Conservation (phyloP, 2,888 invertebrate genomes). For the Salticus scenicus region DNA sequence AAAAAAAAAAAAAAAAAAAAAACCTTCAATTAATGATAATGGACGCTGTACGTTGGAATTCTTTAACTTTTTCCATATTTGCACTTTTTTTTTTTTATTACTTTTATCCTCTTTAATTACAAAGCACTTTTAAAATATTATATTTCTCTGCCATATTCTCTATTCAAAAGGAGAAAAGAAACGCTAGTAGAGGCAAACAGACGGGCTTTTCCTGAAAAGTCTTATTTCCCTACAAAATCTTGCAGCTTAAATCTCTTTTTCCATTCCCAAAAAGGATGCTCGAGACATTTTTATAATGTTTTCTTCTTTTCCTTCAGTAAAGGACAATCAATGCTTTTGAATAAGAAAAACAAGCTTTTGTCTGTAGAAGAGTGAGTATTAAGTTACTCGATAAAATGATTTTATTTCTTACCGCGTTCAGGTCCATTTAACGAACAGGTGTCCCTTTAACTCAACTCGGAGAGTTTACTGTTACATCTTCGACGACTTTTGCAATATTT, state of each 20-base stretch:
- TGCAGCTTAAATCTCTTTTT: conserved; percentile 10
- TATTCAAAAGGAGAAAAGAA: neutral
- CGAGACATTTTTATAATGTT: conserved; percentile 4
- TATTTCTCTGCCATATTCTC: conserved; percentile 6
- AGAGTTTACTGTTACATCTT: conserved; percentile 50
- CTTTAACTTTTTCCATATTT: conserved; percentile 5
- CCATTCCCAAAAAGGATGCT: neutral
- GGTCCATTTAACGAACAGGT: conserved; percentile 52
- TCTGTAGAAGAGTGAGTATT: conserved; percentile 20
- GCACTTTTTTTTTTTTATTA: neutral
- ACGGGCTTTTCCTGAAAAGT: neutral
- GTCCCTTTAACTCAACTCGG: conserved; percentile 39
- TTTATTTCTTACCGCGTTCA: neutral
- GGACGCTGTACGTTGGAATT: neutral
- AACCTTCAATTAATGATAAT: conserved; percentile 24
- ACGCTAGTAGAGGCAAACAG: neutral
- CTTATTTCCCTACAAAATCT: conserved; percentile 8
- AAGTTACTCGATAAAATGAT: conserved; percentile 15
- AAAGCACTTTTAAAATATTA: conserved; percentile 45
- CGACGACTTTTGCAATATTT: neutral
- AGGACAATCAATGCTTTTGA: neutral
- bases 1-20: neutral
- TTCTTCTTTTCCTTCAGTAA: neutral
- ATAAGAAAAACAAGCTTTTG: conserved; percentile 19
- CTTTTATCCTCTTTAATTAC: conserved; percentile 32